A percentile compares a stretch with the other conserved stretches of the same genome.
phyloP scores from a whole-genome alignment of 2,888 invertebrate species.

The Argyresthia albistria region DNA sequence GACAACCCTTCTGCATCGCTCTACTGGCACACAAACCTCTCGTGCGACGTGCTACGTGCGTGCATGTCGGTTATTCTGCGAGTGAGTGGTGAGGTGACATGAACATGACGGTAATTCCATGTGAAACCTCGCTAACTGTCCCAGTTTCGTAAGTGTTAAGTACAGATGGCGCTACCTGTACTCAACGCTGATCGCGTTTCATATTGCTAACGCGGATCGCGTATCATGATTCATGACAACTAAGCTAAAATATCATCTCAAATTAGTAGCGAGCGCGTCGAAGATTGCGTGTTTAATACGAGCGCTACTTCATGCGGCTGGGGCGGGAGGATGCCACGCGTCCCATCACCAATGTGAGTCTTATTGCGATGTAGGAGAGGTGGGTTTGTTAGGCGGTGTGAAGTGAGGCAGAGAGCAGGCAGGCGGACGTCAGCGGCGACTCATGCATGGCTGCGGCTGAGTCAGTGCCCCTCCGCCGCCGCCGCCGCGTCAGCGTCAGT shows the following conservation, averaged over 20 bases:
- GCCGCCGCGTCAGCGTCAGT: constrained; percentile 3
- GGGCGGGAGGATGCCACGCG: not conserved
- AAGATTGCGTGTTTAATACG: not conserved
- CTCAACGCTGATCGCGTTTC: not conserved
- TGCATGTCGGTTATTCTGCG: too few relatives aligned
- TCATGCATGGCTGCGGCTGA: not conserved
- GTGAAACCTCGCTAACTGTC: not conserved
- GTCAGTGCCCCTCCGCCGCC: not conserved
- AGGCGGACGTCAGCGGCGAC: not conserved
- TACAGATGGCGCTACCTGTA: constrained; percentile 3
- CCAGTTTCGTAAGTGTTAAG: constrained; percentile 10
- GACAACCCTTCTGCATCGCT: too few relatives aligned
- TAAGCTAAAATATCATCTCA: not conserved
- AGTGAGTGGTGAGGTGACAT: too few relatives aligned
- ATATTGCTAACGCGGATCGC: not conserved
- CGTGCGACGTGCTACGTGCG: too few relatives aligned
- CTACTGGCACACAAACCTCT: too few relatives aligned
- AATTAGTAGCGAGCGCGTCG: not conserved
- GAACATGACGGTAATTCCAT: too few relatives aligned
- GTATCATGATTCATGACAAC: not conserved
- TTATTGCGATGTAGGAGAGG: not conserved
- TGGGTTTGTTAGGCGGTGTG: not conserved
- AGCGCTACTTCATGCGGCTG: not conserved
- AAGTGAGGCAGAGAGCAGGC: not conserved
- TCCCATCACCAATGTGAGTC: not conserved